Evolutionary conservation across 2,888 invertebrate species (phyloP), one percentile per base, ranked within the genome.

Genomic region (Laothoe populi): DNA sequence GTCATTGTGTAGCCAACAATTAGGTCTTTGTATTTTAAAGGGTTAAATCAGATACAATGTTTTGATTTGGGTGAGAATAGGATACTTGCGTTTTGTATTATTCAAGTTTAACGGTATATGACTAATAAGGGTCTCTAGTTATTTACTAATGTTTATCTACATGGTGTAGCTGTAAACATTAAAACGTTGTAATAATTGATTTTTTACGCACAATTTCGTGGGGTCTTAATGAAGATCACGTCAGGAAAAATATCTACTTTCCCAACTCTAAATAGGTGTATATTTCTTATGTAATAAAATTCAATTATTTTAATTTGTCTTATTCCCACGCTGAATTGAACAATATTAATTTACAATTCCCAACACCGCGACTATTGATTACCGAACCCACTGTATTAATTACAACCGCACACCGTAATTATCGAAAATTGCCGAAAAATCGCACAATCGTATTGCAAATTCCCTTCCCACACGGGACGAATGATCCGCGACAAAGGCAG

Each of bases 371-470:
- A 23, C 48, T 24, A 24, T 23, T 24, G 48, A 48, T 48, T 48
- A 48, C 24, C 48, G 19, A 35, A 45, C 26, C 31, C 10, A 35
- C 19, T 7, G 11, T 53, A 53, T 53, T 53, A 53, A 35, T 53
- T 53, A 53, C 53, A 53, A 19, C 53, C 10, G 35, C 19, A 19
- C 19, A 31, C 53, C 19, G 35, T 11, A 19, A 53, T 53, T 53
- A 31, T 11, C 10, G 11, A 53, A 35, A n/a, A n/a, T n/a, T 19
- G 31, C 21, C 4, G 4, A 16, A 49, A 31, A 26, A 49, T 53
- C 49, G n/a, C 48, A 31, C 49, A 53, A 53, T 53, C 31, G 19
- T 19, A 53, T 53, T 53, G 53, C 53, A 35, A 53, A 53, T 53
- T 53, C 53, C 53, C 53, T 53, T 53, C 48, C 13, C 48, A 46